Conservation (phyloP, 2,113 vertebrate genomes). For the Lagopus leucura region DNA sequence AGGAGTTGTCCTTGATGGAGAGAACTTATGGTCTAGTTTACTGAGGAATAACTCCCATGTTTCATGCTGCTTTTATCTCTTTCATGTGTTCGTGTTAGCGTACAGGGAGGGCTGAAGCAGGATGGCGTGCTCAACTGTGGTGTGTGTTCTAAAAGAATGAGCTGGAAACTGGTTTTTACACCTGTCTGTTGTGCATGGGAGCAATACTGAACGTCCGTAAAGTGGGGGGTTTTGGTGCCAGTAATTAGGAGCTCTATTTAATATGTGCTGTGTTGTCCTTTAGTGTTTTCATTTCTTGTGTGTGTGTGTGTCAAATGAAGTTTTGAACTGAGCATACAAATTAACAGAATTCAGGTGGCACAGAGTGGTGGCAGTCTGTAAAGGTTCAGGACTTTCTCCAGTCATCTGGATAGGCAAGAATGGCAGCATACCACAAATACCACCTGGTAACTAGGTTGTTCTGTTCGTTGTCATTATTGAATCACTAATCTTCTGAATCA, state of each 20-base stretch:
- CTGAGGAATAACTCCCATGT: fast-evolving
- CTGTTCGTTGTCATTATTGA: not conserved
- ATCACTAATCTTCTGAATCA: not conserved
- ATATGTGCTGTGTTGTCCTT: not conserved
- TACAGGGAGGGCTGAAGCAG: not conserved
- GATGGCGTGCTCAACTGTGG: not conserved
- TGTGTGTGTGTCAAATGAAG: not conserved
- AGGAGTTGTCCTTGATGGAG: constrained; percentile 10
- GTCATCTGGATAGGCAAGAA: not conserved
- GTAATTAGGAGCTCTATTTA: not conserved
- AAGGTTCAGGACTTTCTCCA: not conserved
- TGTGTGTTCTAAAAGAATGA: not conserved
- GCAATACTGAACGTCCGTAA: not conserved
- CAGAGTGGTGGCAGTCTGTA: not conserved
- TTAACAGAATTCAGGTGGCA: not conserved
- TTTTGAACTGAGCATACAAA: not conserved
- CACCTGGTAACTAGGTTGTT: not conserved
- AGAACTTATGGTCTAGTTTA: not conserved
- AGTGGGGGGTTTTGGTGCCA: not conserved
- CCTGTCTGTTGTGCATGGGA: not conserved
- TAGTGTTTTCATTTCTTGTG: not conserved
- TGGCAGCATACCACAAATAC: not conserved
- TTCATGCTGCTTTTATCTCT: not conserved
- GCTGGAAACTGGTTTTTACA: not conserved
- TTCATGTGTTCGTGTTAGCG: not conserved